Conservation (phyloP, 2,888 invertebrate genomes). For the Ceraclea dissimilis region DNA sequence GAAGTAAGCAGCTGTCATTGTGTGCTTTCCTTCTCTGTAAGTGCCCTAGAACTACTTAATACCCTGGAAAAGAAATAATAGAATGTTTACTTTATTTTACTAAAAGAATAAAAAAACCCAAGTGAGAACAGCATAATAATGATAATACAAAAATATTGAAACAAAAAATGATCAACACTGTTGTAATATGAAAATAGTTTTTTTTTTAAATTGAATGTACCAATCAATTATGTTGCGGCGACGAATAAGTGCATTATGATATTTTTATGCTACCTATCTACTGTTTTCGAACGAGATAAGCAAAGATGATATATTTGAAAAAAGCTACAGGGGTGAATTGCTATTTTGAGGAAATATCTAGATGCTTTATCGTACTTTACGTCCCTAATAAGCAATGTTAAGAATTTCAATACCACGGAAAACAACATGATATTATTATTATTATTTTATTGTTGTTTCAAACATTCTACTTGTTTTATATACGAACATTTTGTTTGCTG, state of each 20-base stretch:
- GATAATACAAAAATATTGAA: neutral
- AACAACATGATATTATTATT: too few relatives aligned
- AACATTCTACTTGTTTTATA: too few relatives aligned
- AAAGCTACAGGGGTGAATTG: too few relatives aligned
- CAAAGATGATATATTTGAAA: too few relatives aligned
- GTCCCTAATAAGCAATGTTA: too few relatives aligned
- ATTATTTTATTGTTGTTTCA: too few relatives aligned
- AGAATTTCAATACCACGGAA: too few relatives aligned
- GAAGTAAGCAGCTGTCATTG: slow-evolving; percentile 7
- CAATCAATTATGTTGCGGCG: neutral
- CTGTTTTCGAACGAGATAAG: neutral
- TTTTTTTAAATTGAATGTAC: neutral
- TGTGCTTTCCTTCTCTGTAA: slow-evolving; percentile 6
- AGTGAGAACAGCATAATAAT: neutral
- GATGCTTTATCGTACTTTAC: too few relatives aligned
- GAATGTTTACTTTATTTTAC: neutral
- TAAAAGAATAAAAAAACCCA: neutral
- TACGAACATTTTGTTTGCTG: too few relatives aligned
- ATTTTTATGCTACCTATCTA: neutral
- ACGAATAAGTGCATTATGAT: neutral
- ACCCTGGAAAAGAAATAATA: neutral
- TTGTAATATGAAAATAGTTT: neutral
- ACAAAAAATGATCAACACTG: neutral
- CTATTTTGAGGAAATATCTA: too few relatives aligned
- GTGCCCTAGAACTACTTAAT: slow-evolving; percentile 2